phyloP scores from a whole-genome alignment of 1,140 invertebrate species.

The Drosophila parabipectinata region DNA sequence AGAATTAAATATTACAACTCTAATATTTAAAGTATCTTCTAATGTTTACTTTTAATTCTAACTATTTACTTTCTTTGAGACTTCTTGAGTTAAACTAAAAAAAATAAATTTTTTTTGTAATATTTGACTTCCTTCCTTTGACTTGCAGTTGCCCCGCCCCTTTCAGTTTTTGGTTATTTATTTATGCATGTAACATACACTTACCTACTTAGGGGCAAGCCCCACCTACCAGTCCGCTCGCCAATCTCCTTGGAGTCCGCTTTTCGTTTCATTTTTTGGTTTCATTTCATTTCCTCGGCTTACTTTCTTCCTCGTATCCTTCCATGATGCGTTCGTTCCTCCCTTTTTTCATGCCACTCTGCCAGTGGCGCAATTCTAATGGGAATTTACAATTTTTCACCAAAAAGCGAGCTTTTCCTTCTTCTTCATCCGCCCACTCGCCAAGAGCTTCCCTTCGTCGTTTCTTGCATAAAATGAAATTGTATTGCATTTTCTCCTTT shows the following conservation, averaged over 20 bases:
- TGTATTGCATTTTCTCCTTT: constrained; percentile 69
- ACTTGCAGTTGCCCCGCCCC: constrained; percentile 34
- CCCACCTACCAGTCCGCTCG: background rate
- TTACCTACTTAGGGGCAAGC: constrained; percentile 62
- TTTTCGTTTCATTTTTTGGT: constrained; percentile 50
- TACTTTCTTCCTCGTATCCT: constrained; percentile 41
- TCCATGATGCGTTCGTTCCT: constrained; percentile 29
- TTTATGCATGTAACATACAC: constrained; percentile 63
- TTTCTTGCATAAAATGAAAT: constrained; percentile 82
- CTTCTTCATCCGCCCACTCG: background rate
- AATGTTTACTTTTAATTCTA: too few relatives aligned
- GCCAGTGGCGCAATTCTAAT: constrained; percentile 66
- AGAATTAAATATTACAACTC: too few relatives aligned
- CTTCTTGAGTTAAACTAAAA: background rate
- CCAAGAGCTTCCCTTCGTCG: constrained; percentile 16
- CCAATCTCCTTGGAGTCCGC: constrained; percentile 21
- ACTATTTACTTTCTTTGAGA: background rate
- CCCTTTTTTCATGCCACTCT: too few relatives aligned
- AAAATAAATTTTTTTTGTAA: constrained; percentile 42
- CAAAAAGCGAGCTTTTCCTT: constrained; percentile 61
- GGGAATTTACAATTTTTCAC: constrained; percentile 80
- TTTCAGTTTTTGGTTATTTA: constrained; percentile 43
- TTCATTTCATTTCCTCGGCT: constrained; percentile 72
- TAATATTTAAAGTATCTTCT: too few relatives aligned
- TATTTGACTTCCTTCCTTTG: constrained; percentile 7